A percentile compares a stretch with the other conserved stretches of the same genome.
Conservation (phyloP, 2,797 vertebrate species). For the Pipistrellus kuhlii region DNA sequence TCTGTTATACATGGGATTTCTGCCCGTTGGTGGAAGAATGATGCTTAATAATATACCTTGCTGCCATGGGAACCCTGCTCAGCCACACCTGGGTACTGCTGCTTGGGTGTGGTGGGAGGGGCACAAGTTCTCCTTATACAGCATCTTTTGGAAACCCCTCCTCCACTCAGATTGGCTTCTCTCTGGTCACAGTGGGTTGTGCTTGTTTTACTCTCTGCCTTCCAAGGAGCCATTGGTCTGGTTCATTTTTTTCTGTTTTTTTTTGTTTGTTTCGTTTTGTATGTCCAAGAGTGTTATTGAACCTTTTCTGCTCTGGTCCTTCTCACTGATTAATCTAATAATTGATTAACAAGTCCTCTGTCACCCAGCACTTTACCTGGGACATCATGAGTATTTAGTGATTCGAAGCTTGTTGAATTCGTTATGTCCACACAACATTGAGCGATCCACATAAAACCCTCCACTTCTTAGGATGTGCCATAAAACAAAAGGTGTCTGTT, state of each 20-base stretch:
- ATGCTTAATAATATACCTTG: no score
- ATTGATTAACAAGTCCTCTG: not conserved
- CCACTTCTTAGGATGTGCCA: not conserved
- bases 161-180: not conserved
- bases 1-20: not conserved
- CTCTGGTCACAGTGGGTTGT: not conserved
- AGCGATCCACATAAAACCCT: not conserved
- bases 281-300: not conserved
- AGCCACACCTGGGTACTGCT: fast-evolving
- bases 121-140: not conserved
- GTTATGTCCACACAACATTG: not conserved
- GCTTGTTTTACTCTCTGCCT: not conserved
- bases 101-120: no score
- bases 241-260: not conserved
- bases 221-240: not conserved
- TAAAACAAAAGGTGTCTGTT: not conserved
- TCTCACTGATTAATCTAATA: not conserved
- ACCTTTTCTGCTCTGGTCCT: not conserved
- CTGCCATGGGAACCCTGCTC: fast-evolving
- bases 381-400: not conserved
- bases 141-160: not conserved
- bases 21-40: not conserved
- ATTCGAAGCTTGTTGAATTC: constrained; percentile 19
- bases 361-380: not conserved
- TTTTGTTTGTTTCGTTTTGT: not conserved